Base-by-base conservation (phyloP, 2,113 vertebrate genomes). In the Crypturellus undulatus region DNA sequence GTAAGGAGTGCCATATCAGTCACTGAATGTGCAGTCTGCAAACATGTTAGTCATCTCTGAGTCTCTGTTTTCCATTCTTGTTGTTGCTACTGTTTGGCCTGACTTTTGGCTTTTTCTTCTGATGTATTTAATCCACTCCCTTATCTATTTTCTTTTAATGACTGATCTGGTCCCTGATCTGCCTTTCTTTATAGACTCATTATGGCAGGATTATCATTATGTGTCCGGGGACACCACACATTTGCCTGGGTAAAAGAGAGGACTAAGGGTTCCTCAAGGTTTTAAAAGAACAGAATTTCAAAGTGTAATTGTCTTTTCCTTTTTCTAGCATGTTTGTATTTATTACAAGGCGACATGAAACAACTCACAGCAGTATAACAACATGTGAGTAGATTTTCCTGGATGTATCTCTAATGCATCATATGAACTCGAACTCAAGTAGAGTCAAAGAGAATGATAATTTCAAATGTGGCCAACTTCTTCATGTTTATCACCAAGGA, bases 31-130 rank as follows among this genome's bases (percentile, higher is more conserved):
- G 15, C 40, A 71, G n/a, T 30, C 30, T 58, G 18, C 2, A 59
- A 18, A 7, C 58, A 71, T 18, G 3, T 17, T 1, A 36, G 30
- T 7, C 34, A 62, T 17, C 36, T 18, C 0, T 49, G 36, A 30
- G 30, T 15, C 45, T 67, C 49, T 87, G 32, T 15, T 71, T 91
- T 52, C 54, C 10, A 7, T 87, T 81, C 59, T 34, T 11, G 34
- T 20, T 58, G 34, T 38, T 71, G 51, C 25, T 67, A 43, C 11
- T 67, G 1, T 51, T 81, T 78, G 45, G 20, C 43, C 21, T 85
- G 84, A 13, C 11, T 59, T 94, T 88, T 63, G 65, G 54, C 22
- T 58, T 82, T 73, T 71, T 71, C 59, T 45, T 19, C 45, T 62
- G 20, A 40, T 62, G 71, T n/a, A 12, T 60, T 70, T 80, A 19